Evolutionary conservation across 2,888 invertebrate genomes (phyloP).

Genomic region (Epiperipatus broadwayi): DNA sequence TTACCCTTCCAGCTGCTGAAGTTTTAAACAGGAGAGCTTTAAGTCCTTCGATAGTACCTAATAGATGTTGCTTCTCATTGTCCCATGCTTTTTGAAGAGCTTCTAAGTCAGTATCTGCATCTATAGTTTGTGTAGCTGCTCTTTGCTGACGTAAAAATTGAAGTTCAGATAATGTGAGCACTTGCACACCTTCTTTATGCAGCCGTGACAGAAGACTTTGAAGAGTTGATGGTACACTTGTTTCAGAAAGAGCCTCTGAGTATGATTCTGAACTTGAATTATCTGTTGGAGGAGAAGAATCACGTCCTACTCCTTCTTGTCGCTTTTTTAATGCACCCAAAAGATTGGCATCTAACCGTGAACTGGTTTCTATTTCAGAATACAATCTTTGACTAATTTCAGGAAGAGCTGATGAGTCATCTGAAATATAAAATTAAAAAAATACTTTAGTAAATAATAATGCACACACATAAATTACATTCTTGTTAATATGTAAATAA

Average conservation of each 20-base stretch:
- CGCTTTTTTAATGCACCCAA: too few species aligned
- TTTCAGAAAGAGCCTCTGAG: neutral
- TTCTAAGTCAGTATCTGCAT: constrained; percentile 7
- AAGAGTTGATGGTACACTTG: constrained; percentile 10
- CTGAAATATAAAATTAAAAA: too few species aligned
- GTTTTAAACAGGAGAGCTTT: constrained; percentile 25
- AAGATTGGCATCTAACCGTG: too few species aligned
- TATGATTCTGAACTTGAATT: neutral
- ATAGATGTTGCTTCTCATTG: constrained; percentile 23
- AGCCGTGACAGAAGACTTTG: constrained; percentile 20
- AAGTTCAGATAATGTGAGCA: constrained; percentile 26
- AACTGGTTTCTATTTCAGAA: too few species aligned
- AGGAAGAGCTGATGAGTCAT: too few species aligned
- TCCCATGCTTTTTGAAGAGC: constrained; percentile 20
- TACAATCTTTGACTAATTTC: too few species aligned
- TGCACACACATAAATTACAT: too few species aligned
- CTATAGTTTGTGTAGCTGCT: constrained; percentile 16
- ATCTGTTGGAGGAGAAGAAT: too few species aligned
- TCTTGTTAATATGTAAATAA: too few species aligned
- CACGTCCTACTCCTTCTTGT: too few species aligned
- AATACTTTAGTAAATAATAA: too few species aligned
- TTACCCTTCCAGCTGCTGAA: constrained; percentile 17
- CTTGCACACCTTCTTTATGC: constrained; percentile 25
- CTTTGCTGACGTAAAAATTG: constrained; percentile 23
- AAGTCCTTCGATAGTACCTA: constrained; percentile 24